Evolutionary conservation across 1,140 invertebrate species (phyloP).

Genomic region (Lethrus apterus): DNA sequence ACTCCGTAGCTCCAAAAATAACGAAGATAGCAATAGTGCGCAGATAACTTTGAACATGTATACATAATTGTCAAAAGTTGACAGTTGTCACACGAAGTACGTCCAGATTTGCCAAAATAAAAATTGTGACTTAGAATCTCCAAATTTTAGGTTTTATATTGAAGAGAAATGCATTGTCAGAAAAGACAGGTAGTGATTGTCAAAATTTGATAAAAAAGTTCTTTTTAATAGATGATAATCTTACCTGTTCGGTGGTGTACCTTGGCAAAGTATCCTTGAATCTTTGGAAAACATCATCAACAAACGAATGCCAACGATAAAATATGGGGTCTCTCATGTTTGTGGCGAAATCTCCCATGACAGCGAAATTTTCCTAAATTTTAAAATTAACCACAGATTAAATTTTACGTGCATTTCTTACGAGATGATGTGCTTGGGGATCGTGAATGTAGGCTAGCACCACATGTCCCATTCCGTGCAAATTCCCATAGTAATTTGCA

Average conservation of each 20-base stretch:
- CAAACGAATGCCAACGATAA: conserved; percentile 39
- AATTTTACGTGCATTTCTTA: neutral
- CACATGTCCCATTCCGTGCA: conserved; percentile 61
- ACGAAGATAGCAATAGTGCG: too few relatives aligned
- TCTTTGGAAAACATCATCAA: conserved; percentile 41
- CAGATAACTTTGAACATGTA: too few relatives aligned
- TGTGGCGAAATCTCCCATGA: conserved; percentile 58
- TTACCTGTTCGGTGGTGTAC: conserved; percentile 41
- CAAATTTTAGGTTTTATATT: too few relatives aligned
- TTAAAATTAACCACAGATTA: neutral
- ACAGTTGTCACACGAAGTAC: too few relatives aligned
- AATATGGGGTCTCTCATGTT: conserved; percentile 45
- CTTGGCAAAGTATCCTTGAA: conserved; percentile 36
- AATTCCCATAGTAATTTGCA: conserved; percentile 56
- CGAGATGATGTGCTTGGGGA: conserved; percentile 2
- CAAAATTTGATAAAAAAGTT: conserved; percentile 1
- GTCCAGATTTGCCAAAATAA: too few relatives aligned
- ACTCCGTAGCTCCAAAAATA: too few relatives aligned
- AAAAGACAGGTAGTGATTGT: too few relatives aligned
- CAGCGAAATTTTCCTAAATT: conserved; percentile 47
- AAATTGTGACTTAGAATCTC: too few relatives aligned
- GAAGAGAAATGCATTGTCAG: too few relatives aligned
- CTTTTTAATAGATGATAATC: too few relatives aligned
- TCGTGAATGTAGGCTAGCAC: conserved; percentile 60
- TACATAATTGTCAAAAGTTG: too few relatives aligned